Base-by-base conservation (phyloP, 1,140 invertebrate genomes). In the Brachionus paranguensis region DNA sequence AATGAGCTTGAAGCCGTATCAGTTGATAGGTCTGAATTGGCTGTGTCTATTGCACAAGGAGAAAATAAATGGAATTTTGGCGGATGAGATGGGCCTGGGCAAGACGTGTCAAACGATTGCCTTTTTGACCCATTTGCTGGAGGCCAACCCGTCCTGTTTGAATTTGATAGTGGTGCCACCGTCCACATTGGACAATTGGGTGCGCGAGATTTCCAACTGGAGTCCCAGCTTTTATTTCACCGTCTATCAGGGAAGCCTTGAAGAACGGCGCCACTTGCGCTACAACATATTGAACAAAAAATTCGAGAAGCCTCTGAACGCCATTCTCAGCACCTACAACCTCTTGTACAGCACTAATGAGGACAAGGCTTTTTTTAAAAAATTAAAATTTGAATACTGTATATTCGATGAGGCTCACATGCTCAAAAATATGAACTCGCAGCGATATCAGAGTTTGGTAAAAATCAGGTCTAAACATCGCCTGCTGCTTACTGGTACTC, bases 151-250 rank as follows among this genome's bases (percentile, higher is more conserved):
- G 87, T 96, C 96, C 88, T 97, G 97, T 14, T 97, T 98, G 0
- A 99, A 99, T 89, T 90, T 99, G 60, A 95, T 96, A 0, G 95
- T 95, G 47, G 98, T 97, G 33, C 98, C 98, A 0, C 90, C 99
- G 0, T 99, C 97, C 0, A 99, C 98, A 0, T 95, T 99, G 74
- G 99, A 99, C 85, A 99, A 99, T 91, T 99, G 98, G 98, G 97
- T 99, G 89, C 92, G 98, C 90, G 98, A 99, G 90, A 99, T 99
- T 89, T 97, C 99, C 89, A 93, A 96, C 20, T 99, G 98, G 98
- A 96, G 97, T 17, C 98, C 97, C 2, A 97, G 99, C 88, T 88
- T 97, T 27, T 92, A 93, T 37, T 92, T 96, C 4, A 60, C 89
- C 5, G 92, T 94, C 86, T 98, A 97, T 91, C 95, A 96, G 87